Percentiles rank a stretch among this genome's conserved stretches.
These are phyloP conservation scores for Circaetus gallicus DNA, from an alignment of 2,113 vertebrate species.

Conservation along the genomic window DNA sequence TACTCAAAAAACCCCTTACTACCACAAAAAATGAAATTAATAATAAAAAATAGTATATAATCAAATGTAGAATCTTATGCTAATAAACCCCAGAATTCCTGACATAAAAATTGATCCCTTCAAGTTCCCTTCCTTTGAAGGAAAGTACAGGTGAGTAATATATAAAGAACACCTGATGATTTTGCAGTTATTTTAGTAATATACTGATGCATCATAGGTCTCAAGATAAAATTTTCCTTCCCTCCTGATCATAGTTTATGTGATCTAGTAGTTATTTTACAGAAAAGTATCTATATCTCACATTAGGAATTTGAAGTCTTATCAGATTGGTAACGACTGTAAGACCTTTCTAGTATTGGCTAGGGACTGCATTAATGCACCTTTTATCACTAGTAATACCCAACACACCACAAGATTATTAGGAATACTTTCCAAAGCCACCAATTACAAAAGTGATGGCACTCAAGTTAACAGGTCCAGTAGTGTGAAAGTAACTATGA, in stretches of 20 bases:
- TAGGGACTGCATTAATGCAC: not conserved
- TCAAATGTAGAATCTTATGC: not conserved
- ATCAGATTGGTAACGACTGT: not conserved
- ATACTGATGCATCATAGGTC: not conserved
- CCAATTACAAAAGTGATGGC: not conserved
- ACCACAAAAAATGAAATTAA: not conserved
- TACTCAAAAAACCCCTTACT: not conserved
- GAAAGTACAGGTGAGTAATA: not conserved
- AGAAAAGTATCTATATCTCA: not conserved
- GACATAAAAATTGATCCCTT: not conserved
- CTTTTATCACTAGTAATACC: not conserved
- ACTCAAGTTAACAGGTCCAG: not conserved
- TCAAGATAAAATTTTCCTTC: not conserved
- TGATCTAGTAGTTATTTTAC: not conserved
- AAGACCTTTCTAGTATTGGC: not conserved
- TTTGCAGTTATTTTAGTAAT: not conserved
- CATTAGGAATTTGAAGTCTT: not conserved
- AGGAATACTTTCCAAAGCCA: not conserved
- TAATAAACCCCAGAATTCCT: not conserved
- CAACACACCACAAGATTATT: not conserved
- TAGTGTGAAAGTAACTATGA: not conserved
- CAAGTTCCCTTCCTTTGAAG: not conserved
- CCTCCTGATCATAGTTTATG: not conserved
- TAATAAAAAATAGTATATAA: not conserved
- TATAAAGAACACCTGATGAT: not conserved